These are phyloP conservation scores for Tachina fera DNA, from an alignment of 2,888 invertebrate species.

Conservation along the genomic window DNA sequence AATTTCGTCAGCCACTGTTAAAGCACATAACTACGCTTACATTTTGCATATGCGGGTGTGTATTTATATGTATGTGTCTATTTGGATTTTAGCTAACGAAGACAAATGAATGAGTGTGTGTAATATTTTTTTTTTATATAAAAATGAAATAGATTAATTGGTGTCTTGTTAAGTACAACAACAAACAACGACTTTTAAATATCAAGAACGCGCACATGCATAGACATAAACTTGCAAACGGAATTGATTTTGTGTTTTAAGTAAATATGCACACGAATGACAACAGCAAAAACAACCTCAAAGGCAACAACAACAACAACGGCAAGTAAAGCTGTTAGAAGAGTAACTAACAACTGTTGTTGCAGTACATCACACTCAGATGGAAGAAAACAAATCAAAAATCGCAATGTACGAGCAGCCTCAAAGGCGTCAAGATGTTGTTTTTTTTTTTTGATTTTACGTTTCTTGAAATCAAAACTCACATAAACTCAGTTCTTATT, in stretches of 20 bases:
- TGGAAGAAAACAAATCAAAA: background rate
- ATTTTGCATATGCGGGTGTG: background rate
- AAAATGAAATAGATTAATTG: conserved; percentile 77
- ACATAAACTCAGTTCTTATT: background rate
- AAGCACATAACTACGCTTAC: background rate
- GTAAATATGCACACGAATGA: conserved; percentile 54
- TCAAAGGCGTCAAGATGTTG: conserved; percentile 35
- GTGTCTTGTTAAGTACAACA: conserved; percentile 73
- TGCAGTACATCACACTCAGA: background rate
- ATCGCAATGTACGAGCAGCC: conserved; percentile 43
- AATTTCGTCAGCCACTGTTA: conserved; percentile 9
- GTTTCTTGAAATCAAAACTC: conserved; percentile 4
- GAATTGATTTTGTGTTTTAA: conserved; percentile 61
- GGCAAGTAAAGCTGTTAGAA: background rate
- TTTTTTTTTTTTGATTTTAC: background rate
- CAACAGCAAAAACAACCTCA: conserved; percentile 26
- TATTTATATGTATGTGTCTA: too few species aligned
- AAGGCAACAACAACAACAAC: background rate
- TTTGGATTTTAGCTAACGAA: conserved; percentile 47
- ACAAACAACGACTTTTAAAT: conserved; percentile 46
- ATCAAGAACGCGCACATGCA: conserved; percentile 18
- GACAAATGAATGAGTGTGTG: conserved; percentile 52
- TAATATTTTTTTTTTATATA: conserved; percentile 46
- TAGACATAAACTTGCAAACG: conserved; percentile 32
- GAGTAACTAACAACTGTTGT: conserved; percentile 1